Evolutionary conservation across 2,113 vertebrate species (phyloP), one percentile per base, ranked within the genome.

Genomic region (Scytalopus superciliaris): DNA sequence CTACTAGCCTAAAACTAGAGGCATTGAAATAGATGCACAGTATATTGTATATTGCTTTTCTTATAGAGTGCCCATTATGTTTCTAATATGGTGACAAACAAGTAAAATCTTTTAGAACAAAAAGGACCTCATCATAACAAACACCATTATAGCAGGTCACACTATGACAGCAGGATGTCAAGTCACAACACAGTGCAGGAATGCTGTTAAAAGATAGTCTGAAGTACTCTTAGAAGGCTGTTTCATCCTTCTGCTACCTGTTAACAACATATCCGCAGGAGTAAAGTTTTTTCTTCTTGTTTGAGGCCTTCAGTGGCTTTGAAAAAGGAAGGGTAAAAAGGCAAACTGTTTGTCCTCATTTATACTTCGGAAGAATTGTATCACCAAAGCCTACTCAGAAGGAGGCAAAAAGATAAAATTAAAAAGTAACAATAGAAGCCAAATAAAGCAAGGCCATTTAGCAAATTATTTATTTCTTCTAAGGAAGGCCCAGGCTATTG

Each of bases 1-100:
- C 86, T 90, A 91, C 35, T 62, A 89, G 35, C 21, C 40, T 95
- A 94, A 91, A 92, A 93, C 84, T 57, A 94, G 82, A 98, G 90
- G 70, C 80, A 74, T 90, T 76, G 72, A 91, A 90, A 78, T 88
- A 96, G 80, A 94, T 93, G 82, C 74, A 45, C 40, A 96, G 47
- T 91, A 93, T 59, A 96, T 23, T 86, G 55, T 91, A 96, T 98
- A 97, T 97, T 98, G 97, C 97, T 98, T 97, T 95, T 92, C 80
- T 74, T 90, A 86, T 72, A 96, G 33, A 96, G 59, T 93, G 84
- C 95, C 96, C 53, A 47, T 92, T 85, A 86, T 80, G 79, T 76
- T 89, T 95, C 79, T 81, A 96, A 85, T 90, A 91, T 64, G 76
- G 77, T 77, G 78, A 96, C 81, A 94, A 94, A 95, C 90, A 72